phyloP scores from a whole-genome alignment of 2,797 vertebrate genomes.

The Gymnoscopelus braueri region DNA sequence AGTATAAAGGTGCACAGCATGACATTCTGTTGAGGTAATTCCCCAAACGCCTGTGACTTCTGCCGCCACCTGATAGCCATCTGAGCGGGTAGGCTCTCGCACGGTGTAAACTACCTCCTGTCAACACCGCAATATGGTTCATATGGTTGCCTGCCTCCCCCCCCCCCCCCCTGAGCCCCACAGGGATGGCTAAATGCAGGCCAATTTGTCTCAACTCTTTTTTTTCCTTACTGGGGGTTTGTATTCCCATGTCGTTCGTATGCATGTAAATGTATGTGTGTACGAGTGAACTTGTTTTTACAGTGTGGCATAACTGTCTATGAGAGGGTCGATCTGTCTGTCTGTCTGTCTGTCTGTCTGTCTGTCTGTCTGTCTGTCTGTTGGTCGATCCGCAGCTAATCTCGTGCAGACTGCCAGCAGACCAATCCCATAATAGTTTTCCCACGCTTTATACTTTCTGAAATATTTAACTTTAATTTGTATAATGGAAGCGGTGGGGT shows the following conservation, averaged over 20 bases:
- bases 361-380: no score
- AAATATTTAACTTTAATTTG: no score
- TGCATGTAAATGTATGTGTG: no score
- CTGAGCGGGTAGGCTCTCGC: slow-evolving; percentile 54
- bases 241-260: no score
- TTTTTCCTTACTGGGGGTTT: slow-evolving; percentile 26
- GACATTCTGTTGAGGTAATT: slow-evolving; percentile 35
- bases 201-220: slow-evolving; percentile 37
- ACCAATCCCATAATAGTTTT: no score
- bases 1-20: slow-evolving; percentile 45
- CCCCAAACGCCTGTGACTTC: slow-evolving; percentile 29
- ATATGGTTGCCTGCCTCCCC: slow-evolving; percentile 52
- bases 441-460: no score
- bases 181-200: slow-evolving; percentile 46
- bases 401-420: no score
- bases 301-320: no score
- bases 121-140: slow-evolving; percentile 63
- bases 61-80: slow-evolving; percentile 57
- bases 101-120: slow-evolving; percentile 57
- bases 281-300: not conserved
- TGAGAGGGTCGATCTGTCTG: no score
- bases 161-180: slow-evolving; percentile 23
- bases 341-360: no score
- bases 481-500: no score
- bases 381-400: no score